phyloP scores from a whole-genome alignment of 2,888 invertebrate genomes.

The Pristionchus mayeri region DNA sequence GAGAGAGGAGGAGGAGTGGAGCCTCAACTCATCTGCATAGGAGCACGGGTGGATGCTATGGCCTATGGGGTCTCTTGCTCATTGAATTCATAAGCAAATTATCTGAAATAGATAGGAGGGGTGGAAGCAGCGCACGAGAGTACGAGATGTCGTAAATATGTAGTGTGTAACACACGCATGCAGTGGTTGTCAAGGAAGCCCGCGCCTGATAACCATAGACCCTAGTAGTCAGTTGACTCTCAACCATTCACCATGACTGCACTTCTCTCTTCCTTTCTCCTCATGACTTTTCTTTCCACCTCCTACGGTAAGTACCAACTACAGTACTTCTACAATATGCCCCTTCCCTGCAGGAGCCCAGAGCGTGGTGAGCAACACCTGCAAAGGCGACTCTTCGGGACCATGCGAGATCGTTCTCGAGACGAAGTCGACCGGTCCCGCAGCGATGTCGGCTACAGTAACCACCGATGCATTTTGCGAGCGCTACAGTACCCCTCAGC shows the following conservation, averaged over 20 bases:
- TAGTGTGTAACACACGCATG: not conserved
- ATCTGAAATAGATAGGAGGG: no score
- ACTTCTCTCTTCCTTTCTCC: not conserved
- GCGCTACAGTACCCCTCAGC: not conserved
- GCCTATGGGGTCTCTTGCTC: no score
- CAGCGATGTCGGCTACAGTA: not conserved
- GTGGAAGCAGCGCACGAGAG: no score
- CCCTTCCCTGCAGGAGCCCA: not conserved
- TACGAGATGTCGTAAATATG: no score
- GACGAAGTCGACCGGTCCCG: not conserved
- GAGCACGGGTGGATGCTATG: no score
- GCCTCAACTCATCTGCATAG: no score
- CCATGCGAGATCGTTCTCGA: conserved; percentile 33
- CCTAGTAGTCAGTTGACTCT: conserved; percentile 5
- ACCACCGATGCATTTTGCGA: conserved; percentile 5
- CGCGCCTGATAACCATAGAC: not conserved
- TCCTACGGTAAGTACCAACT: not conserved
- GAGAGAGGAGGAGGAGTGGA: no score
- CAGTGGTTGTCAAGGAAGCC: conserved; percentile 14
- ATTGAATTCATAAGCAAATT: no score
- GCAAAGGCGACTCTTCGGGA: not conserved
- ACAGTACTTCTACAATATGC: no score
- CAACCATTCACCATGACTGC: not conserved
- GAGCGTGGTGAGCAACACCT: not conserved
- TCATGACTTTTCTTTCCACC: not conserved